Conservation (phyloP, 2,888 invertebrate species). For the Hirtodrosophila alboralis region DNA sequence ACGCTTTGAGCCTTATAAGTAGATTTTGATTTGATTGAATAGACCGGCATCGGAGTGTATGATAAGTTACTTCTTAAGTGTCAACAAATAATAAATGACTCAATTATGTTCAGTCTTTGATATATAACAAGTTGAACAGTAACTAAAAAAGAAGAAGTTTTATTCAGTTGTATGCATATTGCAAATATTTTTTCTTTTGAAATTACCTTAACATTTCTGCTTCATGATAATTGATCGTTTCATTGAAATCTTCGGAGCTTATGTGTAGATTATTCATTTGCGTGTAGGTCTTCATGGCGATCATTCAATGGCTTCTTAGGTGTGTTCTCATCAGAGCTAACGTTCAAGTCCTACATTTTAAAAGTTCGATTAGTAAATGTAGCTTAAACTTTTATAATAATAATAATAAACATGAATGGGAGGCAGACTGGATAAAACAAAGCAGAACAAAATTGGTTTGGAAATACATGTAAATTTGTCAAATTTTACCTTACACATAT, state of each 20-base stretch:
- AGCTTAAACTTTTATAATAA: constrained; percentile 1
- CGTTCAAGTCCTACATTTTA: constrained; percentile 57
- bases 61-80: constrained; percentile 35
- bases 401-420: constrained; percentile 45
- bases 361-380: constrained; percentile 46
- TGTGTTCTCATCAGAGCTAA: constrained; percentile 24
- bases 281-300: constrained; percentile 10
- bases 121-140: constrained; percentile 44
- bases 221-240: constrained; percentile 2
- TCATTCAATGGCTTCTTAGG: constrained; percentile 5
- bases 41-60: constrained; percentile 33
- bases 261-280: constrained; percentile 4
- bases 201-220: constrained; percentile 34
- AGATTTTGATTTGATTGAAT: constrained; percentile 33
- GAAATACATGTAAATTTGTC: constrained; percentile 46
- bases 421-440: constrained; percentile 35
- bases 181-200: not conserved
- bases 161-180: not conserved
- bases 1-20: constrained; percentile 44
- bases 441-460: constrained; percentile 37
- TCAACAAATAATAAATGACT: constrained; percentile 34
- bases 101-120: constrained; percentile 58
- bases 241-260: constrained; percentile 6
- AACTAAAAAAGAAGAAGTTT: not conserved
- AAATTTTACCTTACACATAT: constrained; percentile 61